Evolutionary conservation across 1,140 invertebrate species (phyloP).

Genomic region (Apis laboriosa): DNA sequence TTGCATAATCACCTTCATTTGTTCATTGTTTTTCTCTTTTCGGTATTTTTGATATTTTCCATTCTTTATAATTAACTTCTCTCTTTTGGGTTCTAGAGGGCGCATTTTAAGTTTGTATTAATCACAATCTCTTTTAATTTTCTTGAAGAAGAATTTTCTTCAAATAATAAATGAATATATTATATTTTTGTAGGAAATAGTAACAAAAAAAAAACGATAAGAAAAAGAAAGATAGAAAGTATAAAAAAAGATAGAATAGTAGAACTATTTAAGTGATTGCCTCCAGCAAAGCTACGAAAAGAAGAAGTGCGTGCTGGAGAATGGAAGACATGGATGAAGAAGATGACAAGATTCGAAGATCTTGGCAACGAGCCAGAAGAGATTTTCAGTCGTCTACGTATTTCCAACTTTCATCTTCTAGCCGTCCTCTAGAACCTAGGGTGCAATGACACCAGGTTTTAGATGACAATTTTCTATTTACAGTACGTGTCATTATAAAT

Average conservation of each 20-base stretch:
- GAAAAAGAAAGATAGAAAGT: too few species aligned
- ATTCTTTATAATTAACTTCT: neutral
- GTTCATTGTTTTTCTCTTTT: neutral
- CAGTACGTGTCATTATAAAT: slow-evolving; percentile 53
- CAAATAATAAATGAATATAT: too few species aligned
- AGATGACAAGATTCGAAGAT: slow-evolving; percentile 60
- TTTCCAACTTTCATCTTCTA: slow-evolving; percentile 63
- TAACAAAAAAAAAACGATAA: neutral
- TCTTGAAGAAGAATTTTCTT: too few species aligned
- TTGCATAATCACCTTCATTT: neutral
- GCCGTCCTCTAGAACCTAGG: slow-evolving; percentile 61
- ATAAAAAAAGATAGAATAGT: slow-evolving; percentile 1
- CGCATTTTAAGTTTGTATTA: too few species aligned
- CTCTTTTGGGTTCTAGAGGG: neutral
- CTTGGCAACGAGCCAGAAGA: slow-evolving; percentile 64
- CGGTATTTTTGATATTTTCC: neutral
- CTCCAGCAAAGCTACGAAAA: slow-evolving; percentile 43
- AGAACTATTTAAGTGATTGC: slow-evolving; percentile 41
- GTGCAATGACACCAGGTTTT: slow-evolving; percentile 62
- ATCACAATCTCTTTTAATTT: too few species aligned
- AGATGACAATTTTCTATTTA: slow-evolving; percentile 66
- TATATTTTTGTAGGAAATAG: neutral
- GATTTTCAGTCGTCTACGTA: slow-evolving; percentile 70
- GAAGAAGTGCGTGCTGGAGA: slow-evolving; percentile 41
- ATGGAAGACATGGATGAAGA: slow-evolving; percentile 57